Conservation (phyloP, 1,140 invertebrate genomes). For the Drosophila navojoa region DNA sequence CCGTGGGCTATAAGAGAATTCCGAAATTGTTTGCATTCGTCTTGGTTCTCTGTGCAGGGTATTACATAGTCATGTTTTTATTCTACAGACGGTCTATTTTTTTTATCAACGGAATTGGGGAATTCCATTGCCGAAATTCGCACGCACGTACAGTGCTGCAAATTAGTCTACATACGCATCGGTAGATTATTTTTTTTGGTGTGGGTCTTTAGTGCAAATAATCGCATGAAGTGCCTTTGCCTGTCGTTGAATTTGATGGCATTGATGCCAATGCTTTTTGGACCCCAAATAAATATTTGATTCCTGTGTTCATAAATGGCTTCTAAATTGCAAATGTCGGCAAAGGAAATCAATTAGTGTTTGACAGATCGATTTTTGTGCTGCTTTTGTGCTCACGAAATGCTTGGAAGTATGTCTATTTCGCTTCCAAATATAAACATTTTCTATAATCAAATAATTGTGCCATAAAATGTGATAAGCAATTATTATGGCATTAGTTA, state of each 20-base stretch:
- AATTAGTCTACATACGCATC: slow-evolving; percentile 58
- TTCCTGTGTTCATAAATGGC: slow-evolving; percentile 34
- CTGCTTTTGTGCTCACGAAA: not conserved
- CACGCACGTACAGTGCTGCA: slow-evolving; percentile 72
- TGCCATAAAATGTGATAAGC: slow-evolving; percentile 9
- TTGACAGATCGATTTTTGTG: slow-evolving; percentile 8
- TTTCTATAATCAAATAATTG: not conserved
- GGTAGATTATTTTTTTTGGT: slow-evolving; percentile 20
- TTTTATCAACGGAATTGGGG: not conserved
- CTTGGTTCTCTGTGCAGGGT: not conserved
- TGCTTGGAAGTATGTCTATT: not conserved
- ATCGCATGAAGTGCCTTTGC: slow-evolving; percentile 27
- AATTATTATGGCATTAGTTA: slow-evolving; percentile 6
- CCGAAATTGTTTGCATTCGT: not conserved
- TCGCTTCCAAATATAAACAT: not conserved
- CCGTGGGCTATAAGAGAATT: not conserved
- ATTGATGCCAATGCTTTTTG: slow-evolving; percentile 41
- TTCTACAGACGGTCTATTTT: not conserved
- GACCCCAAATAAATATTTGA: slow-evolving; percentile 30
- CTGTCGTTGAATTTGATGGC: slow-evolving; percentile 67
- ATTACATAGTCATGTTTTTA: not conserved
- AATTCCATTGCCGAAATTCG: slow-evolving; percentile 52
- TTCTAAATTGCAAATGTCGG: slow-evolving; percentile 20
- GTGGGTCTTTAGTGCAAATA: slow-evolving; percentile 22
- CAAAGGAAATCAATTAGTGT: slow-evolving; percentile 16